Base-by-base conservation (phyloP, 2,888 invertebrate species). In the Phymatocera aterrima region DNA sequence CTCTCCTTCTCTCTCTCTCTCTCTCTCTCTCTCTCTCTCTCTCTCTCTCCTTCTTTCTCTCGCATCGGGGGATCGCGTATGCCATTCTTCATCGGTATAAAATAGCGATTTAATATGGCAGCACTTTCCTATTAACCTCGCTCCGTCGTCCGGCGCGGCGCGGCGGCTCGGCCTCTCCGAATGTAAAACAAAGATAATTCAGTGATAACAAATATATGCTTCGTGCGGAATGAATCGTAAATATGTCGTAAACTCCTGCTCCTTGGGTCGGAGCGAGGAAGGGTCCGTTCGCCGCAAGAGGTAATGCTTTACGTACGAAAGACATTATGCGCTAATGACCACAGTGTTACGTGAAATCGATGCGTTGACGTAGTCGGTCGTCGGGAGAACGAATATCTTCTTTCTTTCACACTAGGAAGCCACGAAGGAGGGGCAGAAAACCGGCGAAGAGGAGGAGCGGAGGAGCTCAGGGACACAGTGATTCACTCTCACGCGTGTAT, bases 131-230 rank as follows among this genome's bases (percentile, higher is more conserved):
- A 6, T 6, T 21, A 51, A 51, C 21, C 8, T 51, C 8, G 12
- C 6, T 51, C 21, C 51, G 51, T 43, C 43, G 65, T n/a, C n/a
- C n/a, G n/a, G n/a, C n/a, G n/a, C n/a, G n/a, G n/a, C n/a, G n/a
- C n/a, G n/a, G 24, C 43, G 18, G 24, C 34, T 24, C 75, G 54
- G 77, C 78, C 43, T 78, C 61, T 15, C 28, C 77, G 80, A 82
- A 84, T 84, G 80, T 84, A 84, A 85, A 84, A 84, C 82, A 81
- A 83, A 83, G 83, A 85, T 85, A 84, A 79, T 80, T 81, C 80
- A 77, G 80, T 80, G 83, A 85, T 85, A 82, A 79, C 81, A 80
- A 79, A 81, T 85, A 81, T 83, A 83, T 80, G 83, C 79, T 79
- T 79, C 40, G 79, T 64, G 64, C 81, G 79, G 82, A 85, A 83